Percentiles rank a stretch among this genome's conserved stretches.
phyloP scores from a whole-genome alignment of 2,797 vertebrate species.

The Pseudochirops cupreus region DNA sequence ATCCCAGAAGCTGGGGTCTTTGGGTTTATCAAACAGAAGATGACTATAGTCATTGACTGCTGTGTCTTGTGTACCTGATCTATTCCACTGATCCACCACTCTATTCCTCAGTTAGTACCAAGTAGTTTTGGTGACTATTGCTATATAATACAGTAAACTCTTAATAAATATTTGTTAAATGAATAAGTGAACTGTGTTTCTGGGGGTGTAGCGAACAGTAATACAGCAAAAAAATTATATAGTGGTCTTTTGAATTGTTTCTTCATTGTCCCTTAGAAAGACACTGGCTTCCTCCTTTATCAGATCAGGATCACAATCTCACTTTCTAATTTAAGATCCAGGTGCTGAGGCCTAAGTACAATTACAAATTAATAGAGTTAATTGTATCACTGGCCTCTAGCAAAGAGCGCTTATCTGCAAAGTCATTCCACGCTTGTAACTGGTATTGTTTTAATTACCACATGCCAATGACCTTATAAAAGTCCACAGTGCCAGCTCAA shows the following conservation, averaged over 20 bases:
- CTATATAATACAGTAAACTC: background rate
- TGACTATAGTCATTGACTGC: too few relatives aligned
- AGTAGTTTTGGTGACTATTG: too few relatives aligned
- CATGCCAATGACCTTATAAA: background rate
- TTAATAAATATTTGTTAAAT: background rate
- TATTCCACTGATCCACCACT: too few relatives aligned
- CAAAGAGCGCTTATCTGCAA: background rate
- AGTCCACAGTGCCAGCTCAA: background rate
- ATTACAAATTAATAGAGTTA: background rate
- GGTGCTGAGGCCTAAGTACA: background rate
- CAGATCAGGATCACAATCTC: background rate
- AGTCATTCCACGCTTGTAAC: background rate
- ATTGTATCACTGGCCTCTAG: background rate
- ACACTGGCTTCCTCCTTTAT: background rate
- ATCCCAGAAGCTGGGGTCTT: too few relatives aligned
- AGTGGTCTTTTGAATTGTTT: background rate
- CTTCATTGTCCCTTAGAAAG: background rate
- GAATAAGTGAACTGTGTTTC: background rate
- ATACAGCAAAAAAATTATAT: background rate
- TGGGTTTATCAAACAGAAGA: too few relatives aligned
- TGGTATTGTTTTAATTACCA: background rate
- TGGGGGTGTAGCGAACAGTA: background rate
- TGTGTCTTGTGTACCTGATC: too few relatives aligned
- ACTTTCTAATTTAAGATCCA: background rate
- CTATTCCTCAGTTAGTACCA: too few relatives aligned